Conservation (phyloP, 2,888 invertebrate species). For the Gnatocerus cornutus region DNA sequence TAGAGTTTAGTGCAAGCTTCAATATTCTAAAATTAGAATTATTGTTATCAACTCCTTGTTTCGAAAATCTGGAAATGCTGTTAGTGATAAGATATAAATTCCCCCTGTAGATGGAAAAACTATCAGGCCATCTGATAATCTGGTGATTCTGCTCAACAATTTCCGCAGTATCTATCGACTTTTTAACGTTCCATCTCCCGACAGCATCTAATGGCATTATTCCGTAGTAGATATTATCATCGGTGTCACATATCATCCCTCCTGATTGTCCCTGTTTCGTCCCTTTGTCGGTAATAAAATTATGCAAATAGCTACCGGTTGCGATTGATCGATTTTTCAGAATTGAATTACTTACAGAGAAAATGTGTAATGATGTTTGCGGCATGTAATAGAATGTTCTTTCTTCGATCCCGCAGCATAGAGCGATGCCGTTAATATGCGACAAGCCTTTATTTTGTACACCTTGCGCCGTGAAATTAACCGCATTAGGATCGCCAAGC, state of each 20-base stretch:
- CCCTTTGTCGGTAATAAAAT: slow-evolving; percentile 75
- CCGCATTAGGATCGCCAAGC: slow-evolving; percentile 74
- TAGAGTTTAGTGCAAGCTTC: slow-evolving; percentile 11
- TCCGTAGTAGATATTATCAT: slow-evolving; percentile 79
- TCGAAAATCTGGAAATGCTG: slow-evolving; percentile 63
- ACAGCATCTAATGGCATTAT: slow-evolving; percentile 80
- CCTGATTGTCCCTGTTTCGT: slow-evolving; percentile 78
- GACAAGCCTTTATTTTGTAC: slow-evolving; percentile 69
- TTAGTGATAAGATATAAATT: slow-evolving; percentile 77
- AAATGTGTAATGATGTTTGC: slow-evolving; percentile 77
- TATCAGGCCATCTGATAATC: slow-evolving; percentile 80
- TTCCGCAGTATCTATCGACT: slow-evolving; percentile 48
- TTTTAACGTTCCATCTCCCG: slow-evolving; percentile 78
- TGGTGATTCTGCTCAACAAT: slow-evolving; percentile 78
- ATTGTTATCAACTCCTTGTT: slow-evolving; percentile 11
- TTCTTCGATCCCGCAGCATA: slow-evolving; percentile 61
- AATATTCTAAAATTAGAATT: slow-evolving; percentile 41
- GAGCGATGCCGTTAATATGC: slow-evolving; percentile 79
- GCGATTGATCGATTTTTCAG: slow-evolving; percentile 73
- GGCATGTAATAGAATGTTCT: slow-evolving; percentile 78
- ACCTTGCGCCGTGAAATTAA: slow-evolving; percentile 75
- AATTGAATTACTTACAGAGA: slow-evolving; percentile 75
- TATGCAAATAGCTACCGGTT: slow-evolving; percentile 51
- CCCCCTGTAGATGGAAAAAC: slow-evolving; percentile 78
- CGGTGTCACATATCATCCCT: slow-evolving; percentile 81